Conservation (phyloP, 92 coral and sea anemone genomes). For the Palythoa grandiflora region DNA sequence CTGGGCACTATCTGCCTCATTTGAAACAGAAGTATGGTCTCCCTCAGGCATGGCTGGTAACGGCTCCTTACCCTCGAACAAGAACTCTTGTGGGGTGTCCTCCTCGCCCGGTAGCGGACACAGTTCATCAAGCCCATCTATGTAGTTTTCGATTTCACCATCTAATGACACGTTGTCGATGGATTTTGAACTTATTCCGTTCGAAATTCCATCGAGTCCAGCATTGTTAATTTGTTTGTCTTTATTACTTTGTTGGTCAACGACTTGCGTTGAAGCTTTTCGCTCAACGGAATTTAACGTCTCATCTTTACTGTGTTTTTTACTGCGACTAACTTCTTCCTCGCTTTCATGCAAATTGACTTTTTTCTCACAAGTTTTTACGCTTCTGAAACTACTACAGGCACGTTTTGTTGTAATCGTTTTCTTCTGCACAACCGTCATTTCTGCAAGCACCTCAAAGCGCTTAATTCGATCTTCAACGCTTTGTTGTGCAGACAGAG, state of each 20-base stretch:
- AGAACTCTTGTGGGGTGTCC: not conserved
- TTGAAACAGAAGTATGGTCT: not conserved
- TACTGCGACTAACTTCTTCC: not conserved
- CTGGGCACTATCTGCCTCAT: not conserved
- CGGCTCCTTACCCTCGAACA: not conserved
- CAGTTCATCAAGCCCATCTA: slow-evolving; percentile 40
- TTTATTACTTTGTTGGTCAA: not conserved
- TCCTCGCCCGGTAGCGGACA: slow-evolving; percentile 18
- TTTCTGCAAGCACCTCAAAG: slow-evolving; percentile 17
- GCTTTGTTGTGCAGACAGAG: slow-evolving; percentile 15
- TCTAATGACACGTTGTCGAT: slow-evolving; percentile 7
- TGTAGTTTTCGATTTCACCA: slow-evolving; percentile 27
- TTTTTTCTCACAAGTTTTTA: not conserved
- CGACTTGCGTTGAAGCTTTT: not conserved
- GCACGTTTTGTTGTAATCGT: not conserved
- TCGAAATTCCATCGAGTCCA: not conserved
- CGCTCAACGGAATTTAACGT: not conserved
- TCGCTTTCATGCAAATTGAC: not conserved
- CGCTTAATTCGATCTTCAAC: slow-evolving; percentile 34
- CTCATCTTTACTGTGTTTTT: not conserved
- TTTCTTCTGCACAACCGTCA: not conserved
- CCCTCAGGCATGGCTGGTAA: not conserved
- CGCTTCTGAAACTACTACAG: not conserved
- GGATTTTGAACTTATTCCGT: not conserved
- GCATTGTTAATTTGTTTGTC: not conserved